Conservation (phyloP, 2,888 invertebrate species). For the Orthosia cruda region DNA sequence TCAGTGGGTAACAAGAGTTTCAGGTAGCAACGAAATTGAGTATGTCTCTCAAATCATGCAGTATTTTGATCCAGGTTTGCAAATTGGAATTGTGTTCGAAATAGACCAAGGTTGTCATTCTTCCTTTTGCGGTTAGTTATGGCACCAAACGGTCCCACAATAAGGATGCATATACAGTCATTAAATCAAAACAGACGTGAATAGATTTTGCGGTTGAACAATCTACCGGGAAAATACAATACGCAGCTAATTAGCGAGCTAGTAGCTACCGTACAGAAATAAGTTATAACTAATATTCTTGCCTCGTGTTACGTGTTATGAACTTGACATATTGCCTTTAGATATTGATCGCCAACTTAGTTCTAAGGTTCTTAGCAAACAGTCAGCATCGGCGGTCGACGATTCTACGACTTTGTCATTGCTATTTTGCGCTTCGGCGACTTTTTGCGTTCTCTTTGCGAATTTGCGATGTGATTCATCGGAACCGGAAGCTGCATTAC, state of each 20-base stretch:
- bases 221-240: constrained; percentile 21
- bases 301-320: background rate
- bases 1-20: constrained; percentile 7
- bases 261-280: background rate
- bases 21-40: background rate
- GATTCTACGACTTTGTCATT: background rate
- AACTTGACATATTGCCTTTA: constrained; percentile 52
- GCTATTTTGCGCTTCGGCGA: background rate
- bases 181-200: background rate
- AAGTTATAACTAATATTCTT: constrained; percentile 28
- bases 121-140: background rate
- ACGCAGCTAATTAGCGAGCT: constrained; percentile 17
- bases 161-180: background rate
- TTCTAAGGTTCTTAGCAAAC: background rate
- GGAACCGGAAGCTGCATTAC: background rate
- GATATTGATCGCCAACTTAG: constrained; percentile 18
- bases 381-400: background rate
- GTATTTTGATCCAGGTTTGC: background rate
- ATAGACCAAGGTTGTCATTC: background rate
- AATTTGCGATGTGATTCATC: no score
- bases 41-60: background rate
- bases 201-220: constrained; percentile 6
- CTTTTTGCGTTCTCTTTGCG: background rate
- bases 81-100: background rate
- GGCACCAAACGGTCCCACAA: no score